Evolutionary conservation across 2,113 vertebrate species (phyloP).

Genomic region (Chelonoidis abingdonii): DNA sequence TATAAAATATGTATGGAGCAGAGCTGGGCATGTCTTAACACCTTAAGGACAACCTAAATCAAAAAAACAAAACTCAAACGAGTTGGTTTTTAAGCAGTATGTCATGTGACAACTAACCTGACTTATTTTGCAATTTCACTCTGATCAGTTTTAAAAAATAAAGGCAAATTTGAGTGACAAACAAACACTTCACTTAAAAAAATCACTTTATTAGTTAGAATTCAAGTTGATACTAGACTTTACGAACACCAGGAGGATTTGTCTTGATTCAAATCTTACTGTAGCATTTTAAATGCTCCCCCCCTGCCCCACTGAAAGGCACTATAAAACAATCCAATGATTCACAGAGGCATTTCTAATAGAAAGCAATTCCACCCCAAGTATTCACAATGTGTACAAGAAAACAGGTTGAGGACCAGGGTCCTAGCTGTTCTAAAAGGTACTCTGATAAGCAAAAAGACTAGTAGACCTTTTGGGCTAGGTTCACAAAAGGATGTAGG

Average conservation of each 20-base stretch:
- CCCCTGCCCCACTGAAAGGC: background rate
- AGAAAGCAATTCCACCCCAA: background rate
- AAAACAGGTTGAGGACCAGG: background rate
- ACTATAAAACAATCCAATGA: background rate
- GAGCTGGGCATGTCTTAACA: background rate
- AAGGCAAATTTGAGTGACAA: conserved; percentile 34
- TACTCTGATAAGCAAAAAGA: no score
- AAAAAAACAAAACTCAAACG: no score
- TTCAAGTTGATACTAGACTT: conserved; percentile 27
- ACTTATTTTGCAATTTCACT: no score
- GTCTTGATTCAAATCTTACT: background rate
- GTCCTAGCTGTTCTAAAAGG: background rate
- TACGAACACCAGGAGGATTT: background rate
- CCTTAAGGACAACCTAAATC: no score
- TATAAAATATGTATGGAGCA: background rate
- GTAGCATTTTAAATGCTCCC: background rate
- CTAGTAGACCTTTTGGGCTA: background rate
- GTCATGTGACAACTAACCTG: no score
- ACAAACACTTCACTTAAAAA: conserved; percentile 65
- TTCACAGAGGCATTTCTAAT: background rate
- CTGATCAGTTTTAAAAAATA: no score
- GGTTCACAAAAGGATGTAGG: background rate
- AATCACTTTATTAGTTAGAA: conserved; percentile 55
- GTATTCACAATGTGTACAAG: no score
- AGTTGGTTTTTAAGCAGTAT: no score